Evolutionary conservation across 2,797 vertebrate species (phyloP).

Genomic region (Phyllotis vaccarum): DNA sequence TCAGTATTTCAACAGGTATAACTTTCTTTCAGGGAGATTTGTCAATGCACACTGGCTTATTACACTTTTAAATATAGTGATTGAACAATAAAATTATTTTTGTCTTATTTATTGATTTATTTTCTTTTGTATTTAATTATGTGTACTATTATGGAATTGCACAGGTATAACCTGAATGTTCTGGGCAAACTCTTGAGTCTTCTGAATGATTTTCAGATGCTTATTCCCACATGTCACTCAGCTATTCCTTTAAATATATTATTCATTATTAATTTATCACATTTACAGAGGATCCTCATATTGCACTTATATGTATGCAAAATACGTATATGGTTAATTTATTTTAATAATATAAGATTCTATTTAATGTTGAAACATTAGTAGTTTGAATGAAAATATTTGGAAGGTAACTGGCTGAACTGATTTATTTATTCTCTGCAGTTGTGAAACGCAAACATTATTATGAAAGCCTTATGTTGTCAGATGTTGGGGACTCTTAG

Average conservation of each 20-base stretch:
- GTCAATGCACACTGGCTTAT: neutral
- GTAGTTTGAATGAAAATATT: neutral
- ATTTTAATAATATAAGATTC: constrained; percentile 26
- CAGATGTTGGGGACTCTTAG: neutral
- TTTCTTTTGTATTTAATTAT: neutral
- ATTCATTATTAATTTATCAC: neutral
- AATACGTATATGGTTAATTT: neutral
- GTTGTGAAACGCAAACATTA: neutral
- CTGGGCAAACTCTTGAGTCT: neutral
- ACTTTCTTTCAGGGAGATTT: neutral
- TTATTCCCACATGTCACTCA: neutral
- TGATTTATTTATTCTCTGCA: constrained; percentile 27
- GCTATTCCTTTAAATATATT: neutral
- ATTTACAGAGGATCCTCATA: neutral
- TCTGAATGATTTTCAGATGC: neutral
- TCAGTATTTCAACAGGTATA: neutral
- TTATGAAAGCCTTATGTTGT: neutral
- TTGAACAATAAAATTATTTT: neutral
- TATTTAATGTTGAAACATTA: neutral
- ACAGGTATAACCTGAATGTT: neutral
- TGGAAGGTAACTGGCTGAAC: neutral
- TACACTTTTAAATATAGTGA: constrained; percentile 3
- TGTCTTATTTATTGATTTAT: neutral
- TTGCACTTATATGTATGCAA: neutral
- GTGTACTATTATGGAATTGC: neutral